Evolutionary conservation across 2,113 vertebrate species (phyloP).

Genomic region (Tupaia tana): DNA sequence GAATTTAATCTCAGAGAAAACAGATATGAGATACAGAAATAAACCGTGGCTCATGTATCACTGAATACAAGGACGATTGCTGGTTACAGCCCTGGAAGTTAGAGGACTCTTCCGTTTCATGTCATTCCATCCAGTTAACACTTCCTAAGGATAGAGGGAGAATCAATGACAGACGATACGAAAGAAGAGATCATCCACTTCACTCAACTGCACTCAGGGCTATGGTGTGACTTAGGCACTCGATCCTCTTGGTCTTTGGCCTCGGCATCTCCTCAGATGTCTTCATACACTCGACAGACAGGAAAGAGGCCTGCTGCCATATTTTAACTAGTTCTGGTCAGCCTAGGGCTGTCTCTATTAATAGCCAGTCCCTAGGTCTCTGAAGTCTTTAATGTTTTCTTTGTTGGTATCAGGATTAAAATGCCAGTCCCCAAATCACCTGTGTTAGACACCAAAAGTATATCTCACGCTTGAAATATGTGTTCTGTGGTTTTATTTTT

Average conservation of each 20-base stretch:
- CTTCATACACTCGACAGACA: background rate
- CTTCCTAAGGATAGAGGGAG: background rate
- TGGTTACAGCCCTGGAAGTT: background rate
- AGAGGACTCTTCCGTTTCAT: background rate
- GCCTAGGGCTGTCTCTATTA: background rate
- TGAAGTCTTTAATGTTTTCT: background rate
- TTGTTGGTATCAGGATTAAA: slow-evolving; percentile 32
- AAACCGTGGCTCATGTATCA: background rate
- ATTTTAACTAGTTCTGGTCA: background rate
- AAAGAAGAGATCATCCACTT: background rate
- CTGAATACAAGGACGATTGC: background rate
- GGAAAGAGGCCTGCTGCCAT: background rate
- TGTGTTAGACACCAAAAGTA: background rate
- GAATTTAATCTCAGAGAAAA: slow-evolving; percentile 33
- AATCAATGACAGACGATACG: background rate
- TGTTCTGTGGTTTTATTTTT: background rate
- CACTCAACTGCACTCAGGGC: background rate
- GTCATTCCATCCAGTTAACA: background rate
- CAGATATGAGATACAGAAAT: background rate
- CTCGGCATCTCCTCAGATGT: background rate
- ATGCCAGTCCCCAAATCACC: background rate
- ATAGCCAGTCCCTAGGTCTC: background rate
- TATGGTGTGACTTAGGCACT: background rate
- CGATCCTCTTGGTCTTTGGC: background rate
- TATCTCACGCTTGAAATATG: background rate